Percentiles rank a stretch among this genome's conserved stretches.
phyloP scores from a whole-genome alignment of 1,140 invertebrate genomes.

The Lasioglossum baleicum region DNA sequence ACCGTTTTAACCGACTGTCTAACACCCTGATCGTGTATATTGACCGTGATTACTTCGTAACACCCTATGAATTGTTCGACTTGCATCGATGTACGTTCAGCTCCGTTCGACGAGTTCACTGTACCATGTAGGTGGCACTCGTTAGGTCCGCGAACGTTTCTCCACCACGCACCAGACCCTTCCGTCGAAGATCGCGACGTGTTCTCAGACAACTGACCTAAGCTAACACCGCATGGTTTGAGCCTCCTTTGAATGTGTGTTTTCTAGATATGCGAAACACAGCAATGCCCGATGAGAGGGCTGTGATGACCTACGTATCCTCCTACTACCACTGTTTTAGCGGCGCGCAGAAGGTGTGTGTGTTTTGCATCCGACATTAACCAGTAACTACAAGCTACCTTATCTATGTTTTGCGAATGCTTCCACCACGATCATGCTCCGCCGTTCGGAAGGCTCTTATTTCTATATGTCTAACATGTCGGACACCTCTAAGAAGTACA shows the following conservation, averaged over 20 bases:
- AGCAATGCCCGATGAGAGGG: conserved; percentile 98
- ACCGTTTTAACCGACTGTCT: conserved; percentile 7
- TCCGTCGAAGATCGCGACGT: conserved; percentile 12
- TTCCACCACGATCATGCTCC: too few species aligned
- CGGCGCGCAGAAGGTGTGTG: conserved; percentile 97
- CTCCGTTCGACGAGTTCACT: conserved; percentile 2
- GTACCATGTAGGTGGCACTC: conserved; percentile 14
- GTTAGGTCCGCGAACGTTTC: neutral
- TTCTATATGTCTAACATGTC: too few species aligned
- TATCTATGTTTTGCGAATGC: too few species aligned
- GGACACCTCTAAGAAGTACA: too few species aligned
- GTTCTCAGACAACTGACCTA: neutral
- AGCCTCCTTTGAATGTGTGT: conserved; percentile 76
- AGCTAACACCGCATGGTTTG: conserved; percentile 78
- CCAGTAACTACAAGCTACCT: conserved; percentile 22
- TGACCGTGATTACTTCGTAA: conserved; percentile 34
- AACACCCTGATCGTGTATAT: conserved; percentile 39
- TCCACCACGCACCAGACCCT: neutral
- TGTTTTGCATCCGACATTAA: conserved; percentile 61
- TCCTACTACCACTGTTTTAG: conserved; percentile 99
- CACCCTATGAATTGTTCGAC: neutral
- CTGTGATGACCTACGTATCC: conserved; percentile 99
- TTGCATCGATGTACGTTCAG: neutral
- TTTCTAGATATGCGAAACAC: conserved; percentile 98
- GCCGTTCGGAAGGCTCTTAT: too few species aligned